Evolutionary conservation across 2,888 invertebrate species (phyloP).

Genomic region (Lithosia quadra): DNA sequence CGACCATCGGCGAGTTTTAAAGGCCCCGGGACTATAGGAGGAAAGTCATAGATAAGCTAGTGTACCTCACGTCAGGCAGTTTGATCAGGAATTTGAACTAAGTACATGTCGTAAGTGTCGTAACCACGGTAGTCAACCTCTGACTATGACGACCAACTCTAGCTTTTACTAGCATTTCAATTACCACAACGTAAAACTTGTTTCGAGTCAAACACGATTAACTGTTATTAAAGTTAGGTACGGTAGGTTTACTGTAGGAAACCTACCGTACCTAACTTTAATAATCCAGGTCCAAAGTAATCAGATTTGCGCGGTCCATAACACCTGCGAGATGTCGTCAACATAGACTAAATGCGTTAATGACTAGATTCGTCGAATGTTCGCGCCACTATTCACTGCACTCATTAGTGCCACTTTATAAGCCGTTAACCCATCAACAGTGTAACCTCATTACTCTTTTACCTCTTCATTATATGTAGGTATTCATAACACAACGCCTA

Average conservation of each 20-base stretch:
- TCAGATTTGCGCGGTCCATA: background rate
- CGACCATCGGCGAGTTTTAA: too few species aligned
- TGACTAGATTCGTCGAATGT: background rate
- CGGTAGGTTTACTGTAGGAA: too few species aligned
- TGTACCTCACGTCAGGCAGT: background rate
- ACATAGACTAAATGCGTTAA: too few species aligned
- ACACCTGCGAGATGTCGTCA: background rate
- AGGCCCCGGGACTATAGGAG: too few species aligned
- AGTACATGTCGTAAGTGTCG: too few species aligned
- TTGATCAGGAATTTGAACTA: background rate
- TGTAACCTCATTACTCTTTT: background rate
- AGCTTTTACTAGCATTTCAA: background rate
- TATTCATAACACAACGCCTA: background rate
- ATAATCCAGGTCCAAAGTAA: background rate
- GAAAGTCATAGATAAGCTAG: too few species aligned
- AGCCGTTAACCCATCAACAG: slow-evolving; percentile 1
- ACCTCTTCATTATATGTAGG: background rate
- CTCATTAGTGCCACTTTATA: slow-evolving; percentile 6
- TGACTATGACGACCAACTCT: background rate
- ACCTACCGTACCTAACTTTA: too few species aligned
- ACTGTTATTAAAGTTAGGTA: too few species aligned
- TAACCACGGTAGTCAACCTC: background rate
- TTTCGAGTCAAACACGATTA: too few species aligned
- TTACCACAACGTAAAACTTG: background rate
- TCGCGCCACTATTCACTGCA: background rate